phyloP scores from a whole-genome alignment of 2,797 vertebrate genomes.

The Brotula barbata region DNA sequence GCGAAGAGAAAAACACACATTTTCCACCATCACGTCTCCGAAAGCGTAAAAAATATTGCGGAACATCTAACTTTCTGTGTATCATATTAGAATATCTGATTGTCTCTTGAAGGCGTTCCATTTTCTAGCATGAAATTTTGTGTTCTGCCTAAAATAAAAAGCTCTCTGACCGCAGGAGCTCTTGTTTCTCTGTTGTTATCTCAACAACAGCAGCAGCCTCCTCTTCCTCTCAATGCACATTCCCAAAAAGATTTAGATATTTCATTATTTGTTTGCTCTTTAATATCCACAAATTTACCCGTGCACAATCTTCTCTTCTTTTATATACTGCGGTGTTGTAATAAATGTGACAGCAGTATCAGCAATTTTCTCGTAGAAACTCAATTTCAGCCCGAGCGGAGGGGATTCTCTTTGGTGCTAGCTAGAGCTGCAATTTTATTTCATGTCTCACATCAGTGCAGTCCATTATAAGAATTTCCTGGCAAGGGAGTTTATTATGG shows the following conservation, averaged over 20 bases:
- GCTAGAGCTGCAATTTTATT: conserved; percentile 13
- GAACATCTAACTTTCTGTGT: no score
- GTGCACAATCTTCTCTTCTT: conserved; percentile 17
- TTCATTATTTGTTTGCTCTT: conserved; percentile 33
- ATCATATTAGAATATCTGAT: no score
- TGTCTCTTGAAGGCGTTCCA: no score
- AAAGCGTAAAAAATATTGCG: no score
- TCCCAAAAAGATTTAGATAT: conserved; percentile 33
- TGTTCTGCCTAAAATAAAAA: no score
- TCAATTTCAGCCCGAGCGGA: conserved; percentile 42
- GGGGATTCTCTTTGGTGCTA: conserved; percentile 21
- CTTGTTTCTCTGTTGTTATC: no score
- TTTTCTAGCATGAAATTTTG: no score
- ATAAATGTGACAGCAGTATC: conserved; percentile 34
- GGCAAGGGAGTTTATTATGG: conserved; percentile 47
- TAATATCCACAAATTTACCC: conserved; percentile 35
- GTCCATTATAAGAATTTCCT: conserved; percentile 40
- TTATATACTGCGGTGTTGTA: conserved; percentile 19
- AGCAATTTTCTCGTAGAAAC: conserved; percentile 36
- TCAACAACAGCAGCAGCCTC: no score
- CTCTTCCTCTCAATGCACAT: no score
- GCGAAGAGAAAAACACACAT: no score
- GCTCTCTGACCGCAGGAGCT: no score
- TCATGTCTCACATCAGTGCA: conserved; percentile 25
- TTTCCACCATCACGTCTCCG: no score